Base-by-base conservation (phyloP, 2,797 vertebrate genomes). In the Megaceryle alcyon region DNA sequence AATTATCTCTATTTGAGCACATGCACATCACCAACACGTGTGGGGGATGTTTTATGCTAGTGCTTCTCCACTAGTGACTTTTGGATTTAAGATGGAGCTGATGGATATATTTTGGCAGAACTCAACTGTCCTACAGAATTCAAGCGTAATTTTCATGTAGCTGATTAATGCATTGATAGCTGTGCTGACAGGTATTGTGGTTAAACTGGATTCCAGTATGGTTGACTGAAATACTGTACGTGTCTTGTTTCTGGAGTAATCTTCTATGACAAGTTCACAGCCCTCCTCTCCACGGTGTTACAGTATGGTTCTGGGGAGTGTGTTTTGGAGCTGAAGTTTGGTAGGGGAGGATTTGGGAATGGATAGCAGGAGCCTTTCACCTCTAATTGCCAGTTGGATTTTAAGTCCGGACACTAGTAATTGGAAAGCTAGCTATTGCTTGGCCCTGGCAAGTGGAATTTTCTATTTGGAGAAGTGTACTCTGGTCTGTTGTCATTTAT, bases 121-220 rank as follows among this genome's bases (percentile, higher is more conserved):
- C 28, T 86, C 53, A 14, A 21, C 72, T 77, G 59, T 69, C 65
- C 59, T 91, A 5, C 61, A 56, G 31, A 37, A 72, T 75, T 71
- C 33, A 11, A 83, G 57, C 60, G 84, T 78, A 61, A 70, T 91
- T 96, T 96, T 92, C 90, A 10, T 19, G 49, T 80, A 64, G 57
- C 60, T 94, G 89, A 96, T 92, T 29, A 91, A 94, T 54, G 60
- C 57, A 53, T 82, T 31, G 93, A 91, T 93, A 92, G 51, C 75
- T 1, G 1, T 68, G 53, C 78, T 96, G 90, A 80, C 95, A 95
- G 75, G 19, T 73, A 49, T 19, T 82, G 81, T 75, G 35, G 82
- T 86, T 86, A 39, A 88, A 88, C 91, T 82, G 85, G 80, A 88
- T 94, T 90, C 80, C 59, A 73, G 64, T 31, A 4, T 89, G 68